Percentiles rank a stretch among this genome's conserved stretches.
These are phyloP conservation scores for Drosophila rufa DNA, from an alignment of 1,140 invertebrate species.

Conservation along the genomic window DNA sequence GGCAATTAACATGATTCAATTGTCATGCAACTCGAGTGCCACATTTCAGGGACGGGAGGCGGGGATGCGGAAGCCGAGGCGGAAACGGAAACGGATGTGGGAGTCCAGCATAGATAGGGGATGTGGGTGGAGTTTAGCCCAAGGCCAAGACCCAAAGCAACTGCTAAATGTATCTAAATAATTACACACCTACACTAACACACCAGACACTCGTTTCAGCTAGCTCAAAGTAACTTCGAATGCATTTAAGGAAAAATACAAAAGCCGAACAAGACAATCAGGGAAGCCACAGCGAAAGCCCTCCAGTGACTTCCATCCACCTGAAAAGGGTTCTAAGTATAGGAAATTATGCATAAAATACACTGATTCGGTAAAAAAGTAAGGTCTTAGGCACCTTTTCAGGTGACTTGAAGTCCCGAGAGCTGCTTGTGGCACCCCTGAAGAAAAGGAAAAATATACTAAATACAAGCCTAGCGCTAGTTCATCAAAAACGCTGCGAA, in stretches of 20 bases:
- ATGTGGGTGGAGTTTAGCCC: constrained; percentile 54
- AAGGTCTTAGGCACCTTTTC: background rate
- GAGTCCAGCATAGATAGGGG: constrained; percentile 47
- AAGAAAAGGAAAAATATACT: constrained; percentile 17
- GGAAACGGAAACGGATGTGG: constrained; percentile 4
- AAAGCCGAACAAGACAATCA: constrained; percentile 32
- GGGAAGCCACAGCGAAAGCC: constrained; percentile 4
- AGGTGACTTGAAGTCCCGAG: background rate
- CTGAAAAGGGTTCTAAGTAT: background rate
- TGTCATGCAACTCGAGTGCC: constrained; percentile 77
- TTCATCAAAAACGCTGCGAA: constrained; percentile 36
- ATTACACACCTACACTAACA: constrained; percentile 54
- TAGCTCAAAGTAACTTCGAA: constrained; percentile 78
- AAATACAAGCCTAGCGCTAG: constrained; percentile 18
- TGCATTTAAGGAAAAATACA: constrained; percentile 63
- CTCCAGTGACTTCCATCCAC: background rate
- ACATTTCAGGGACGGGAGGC: constrained; percentile 62
- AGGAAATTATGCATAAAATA: background rate
- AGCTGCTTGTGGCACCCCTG: background rate
- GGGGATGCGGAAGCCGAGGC: constrained; percentile 7
- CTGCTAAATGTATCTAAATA: constrained; percentile 77
- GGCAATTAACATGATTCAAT: constrained; percentile 84
- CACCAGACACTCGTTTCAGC: constrained; percentile 65
- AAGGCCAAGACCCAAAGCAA: constrained; percentile 67
- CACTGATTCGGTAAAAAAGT: too few species aligned